phyloP scores from a whole-genome alignment of 2,797 vertebrate species.

The Paratrypauchen microcephalus region DNA sequence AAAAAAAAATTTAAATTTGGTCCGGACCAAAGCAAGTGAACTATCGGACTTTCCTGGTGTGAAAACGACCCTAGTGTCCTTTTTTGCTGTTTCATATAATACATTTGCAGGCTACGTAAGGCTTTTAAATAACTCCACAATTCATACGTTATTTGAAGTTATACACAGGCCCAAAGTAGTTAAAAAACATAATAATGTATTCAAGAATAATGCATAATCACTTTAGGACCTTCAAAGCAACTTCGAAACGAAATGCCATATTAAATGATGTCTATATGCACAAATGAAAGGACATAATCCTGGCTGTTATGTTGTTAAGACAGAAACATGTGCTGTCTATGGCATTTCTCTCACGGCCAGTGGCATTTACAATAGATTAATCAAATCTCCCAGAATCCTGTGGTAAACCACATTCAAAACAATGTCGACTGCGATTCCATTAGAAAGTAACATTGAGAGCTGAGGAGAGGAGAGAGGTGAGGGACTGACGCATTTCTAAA shows the following conservation, averaged over 20 bases:
- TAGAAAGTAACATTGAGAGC: not conserved
- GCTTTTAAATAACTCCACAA: not conserved
- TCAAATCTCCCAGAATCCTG: constrained; percentile 1
- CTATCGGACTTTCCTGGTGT: too few species aligned
- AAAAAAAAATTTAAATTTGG: too few species aligned
- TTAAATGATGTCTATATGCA: constrained; percentile 28
- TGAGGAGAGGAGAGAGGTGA: not conserved
- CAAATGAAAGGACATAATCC: constrained; percentile 48
- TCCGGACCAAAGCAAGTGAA: too few species aligned
- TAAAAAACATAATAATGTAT: not conserved
- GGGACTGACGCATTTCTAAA: not conserved
- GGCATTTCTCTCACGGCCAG: not conserved
- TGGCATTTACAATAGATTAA: not conserved
- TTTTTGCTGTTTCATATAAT: not conserved
- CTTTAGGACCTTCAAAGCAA: not conserved
- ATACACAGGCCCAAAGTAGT: too few species aligned
- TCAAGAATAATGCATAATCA: not conserved
- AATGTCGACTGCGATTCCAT: not conserved
- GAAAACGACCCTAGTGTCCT: too few species aligned
- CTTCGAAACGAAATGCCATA: constrained; percentile 34
- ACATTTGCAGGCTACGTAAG: not conserved
- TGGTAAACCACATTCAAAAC: not conserved
- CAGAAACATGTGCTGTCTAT: not conserved
- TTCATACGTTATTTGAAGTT: too few species aligned
- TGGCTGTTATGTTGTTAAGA: constrained; percentile 21